These are phyloP conservation scores for Leucophenga maculata DNA, from an alignment of 2,888 invertebrate genomes.

Conservation along the genomic window DNA sequence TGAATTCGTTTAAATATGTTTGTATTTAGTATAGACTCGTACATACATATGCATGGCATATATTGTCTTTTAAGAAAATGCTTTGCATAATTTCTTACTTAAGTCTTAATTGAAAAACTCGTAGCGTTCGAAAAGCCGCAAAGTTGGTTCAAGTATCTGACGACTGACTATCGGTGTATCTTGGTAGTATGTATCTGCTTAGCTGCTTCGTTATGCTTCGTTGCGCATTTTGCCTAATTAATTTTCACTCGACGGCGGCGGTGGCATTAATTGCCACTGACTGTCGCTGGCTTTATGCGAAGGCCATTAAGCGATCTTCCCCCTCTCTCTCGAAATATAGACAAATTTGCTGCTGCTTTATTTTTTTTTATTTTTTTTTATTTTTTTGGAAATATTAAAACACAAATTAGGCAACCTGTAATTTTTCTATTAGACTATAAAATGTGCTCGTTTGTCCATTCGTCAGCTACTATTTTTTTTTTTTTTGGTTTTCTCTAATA, in stretches of 20 bases:
- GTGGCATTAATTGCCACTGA: conserved; percentile 51
- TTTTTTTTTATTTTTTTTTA: conserved; percentile 3
- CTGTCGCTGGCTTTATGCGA: conserved; percentile 56
- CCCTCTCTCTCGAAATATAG: conserved; percentile 14
- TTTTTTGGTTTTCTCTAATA: conserved; percentile 50
- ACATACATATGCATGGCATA: not conserved
- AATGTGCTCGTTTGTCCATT: conserved; percentile 38
- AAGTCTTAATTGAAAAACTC: conserved; percentile 64
- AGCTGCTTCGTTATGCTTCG: conserved; percentile 57
- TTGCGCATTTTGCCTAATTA: conserved; percentile 69
- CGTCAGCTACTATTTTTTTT: not conserved
- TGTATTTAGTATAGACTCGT: not conserved
- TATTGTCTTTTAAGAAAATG: conserved; percentile 40
- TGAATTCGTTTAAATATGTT: conserved; percentile 31
- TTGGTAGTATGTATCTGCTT: conserved; percentile 25
- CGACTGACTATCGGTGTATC: conserved; percentile 23
- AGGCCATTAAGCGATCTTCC: conserved; percentile 47
- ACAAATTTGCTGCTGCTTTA: no score
- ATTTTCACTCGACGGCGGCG: conserved; percentile 64
- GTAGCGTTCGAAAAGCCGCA: conserved; percentile 18
- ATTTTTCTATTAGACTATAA: conserved; percentile 62
- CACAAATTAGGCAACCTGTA: conserved; percentile 66
- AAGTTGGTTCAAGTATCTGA: not conserved
- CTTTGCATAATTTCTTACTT: conserved; percentile 69
- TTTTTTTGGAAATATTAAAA: conserved; percentile 46